Conservation (phyloP, 37 sponge, comb jelly and placozoan genomes). For the Cladorhizidae sp. region DNA sequence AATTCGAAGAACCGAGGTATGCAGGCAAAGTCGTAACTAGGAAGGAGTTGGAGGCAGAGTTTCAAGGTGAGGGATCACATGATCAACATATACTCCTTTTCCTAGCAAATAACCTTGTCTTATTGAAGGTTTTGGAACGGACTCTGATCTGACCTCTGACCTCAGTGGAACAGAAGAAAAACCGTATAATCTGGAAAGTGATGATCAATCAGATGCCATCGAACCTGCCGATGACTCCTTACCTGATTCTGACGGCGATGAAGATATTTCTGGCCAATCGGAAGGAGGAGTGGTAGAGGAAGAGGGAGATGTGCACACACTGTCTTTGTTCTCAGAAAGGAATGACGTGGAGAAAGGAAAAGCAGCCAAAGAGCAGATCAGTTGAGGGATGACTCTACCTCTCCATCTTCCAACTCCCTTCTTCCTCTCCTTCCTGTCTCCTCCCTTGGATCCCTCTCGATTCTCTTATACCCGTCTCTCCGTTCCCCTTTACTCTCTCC, state of each 20-base stretch:
- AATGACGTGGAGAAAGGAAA: conserved; percentile 78
- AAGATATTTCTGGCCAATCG: background rate
- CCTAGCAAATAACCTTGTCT: background rate
- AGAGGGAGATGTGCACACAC: background rate
- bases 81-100: background rate
- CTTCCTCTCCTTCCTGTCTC: too few relatives aligned
- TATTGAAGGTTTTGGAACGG: background rate
- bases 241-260: background rate
- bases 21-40: conserved; percentile 59
- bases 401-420: too few relatives aligned
- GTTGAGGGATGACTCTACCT: conserved; percentile 10
- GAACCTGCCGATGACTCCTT: background rate
- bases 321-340: conserved; percentile 15
- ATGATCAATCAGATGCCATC: background rate
- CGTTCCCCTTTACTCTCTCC: too few relatives aligned
- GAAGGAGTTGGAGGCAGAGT: conserved; percentile 22
- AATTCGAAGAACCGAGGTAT: conserved; percentile 51
- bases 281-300: conserved; percentile 1
- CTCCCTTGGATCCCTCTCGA: too few relatives aligned
- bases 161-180: background rate
- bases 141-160: background rate
- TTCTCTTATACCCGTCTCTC: too few relatives aligned
- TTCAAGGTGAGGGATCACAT: conserved; percentile 19
- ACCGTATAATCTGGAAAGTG: background rate
- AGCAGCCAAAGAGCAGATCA: conserved; percentile 61